Evolutionary conservation across 2,797 vertebrate genomes (phyloP), one percentile per base, ranked within the genome.

Genomic region (Brotula barbata): DNA sequence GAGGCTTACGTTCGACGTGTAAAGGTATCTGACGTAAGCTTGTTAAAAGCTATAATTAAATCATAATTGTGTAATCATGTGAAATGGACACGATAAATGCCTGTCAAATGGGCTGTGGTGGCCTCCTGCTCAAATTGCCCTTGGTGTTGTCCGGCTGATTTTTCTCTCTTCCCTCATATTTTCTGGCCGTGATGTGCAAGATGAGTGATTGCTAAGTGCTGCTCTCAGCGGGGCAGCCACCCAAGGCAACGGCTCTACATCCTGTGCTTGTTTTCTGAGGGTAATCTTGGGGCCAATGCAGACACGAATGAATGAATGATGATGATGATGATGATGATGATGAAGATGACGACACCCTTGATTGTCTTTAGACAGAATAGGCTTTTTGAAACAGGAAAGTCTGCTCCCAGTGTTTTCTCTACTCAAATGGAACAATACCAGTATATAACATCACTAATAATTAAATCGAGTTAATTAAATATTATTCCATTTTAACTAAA

Each of bases 171-270:
- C 25, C 25, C 25, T 33, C 31, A 2, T 9, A 33, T 33, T 33
- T 33, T 33, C 31, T 33, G 6, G 31, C 31, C 31, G 11, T 33
- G 58, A 59, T 48, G 61, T 14, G 34, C 22, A 37, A 58, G 44
- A 51, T 31, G 44, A 77, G 42, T 83, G 79, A 86, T 82, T 85
- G 71, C 58, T 33, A 55, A 80, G 74, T 69, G 82, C 58, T 43
- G 44, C 65, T 76, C 74, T 68, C 64, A 48, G 64, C 20, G 22
- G 37, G 41, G 17, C 33, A 20, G 43, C 28, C 58, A 76, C 43
- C 71, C 75, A 78, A 47, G 64, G 59, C 68, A 80, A 79, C 58
- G 0, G 19, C 15, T 41, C 44, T 41, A 25, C 65, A 60, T 75
- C 37, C 56, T 58, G 50, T 43, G 48, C 58, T 54, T 76, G 31